These are phyloP conservation scores for Emys orbicularis DNA, from an alignment of 2,797 vertebrate genomes.

Conservation along the genomic window DNA sequence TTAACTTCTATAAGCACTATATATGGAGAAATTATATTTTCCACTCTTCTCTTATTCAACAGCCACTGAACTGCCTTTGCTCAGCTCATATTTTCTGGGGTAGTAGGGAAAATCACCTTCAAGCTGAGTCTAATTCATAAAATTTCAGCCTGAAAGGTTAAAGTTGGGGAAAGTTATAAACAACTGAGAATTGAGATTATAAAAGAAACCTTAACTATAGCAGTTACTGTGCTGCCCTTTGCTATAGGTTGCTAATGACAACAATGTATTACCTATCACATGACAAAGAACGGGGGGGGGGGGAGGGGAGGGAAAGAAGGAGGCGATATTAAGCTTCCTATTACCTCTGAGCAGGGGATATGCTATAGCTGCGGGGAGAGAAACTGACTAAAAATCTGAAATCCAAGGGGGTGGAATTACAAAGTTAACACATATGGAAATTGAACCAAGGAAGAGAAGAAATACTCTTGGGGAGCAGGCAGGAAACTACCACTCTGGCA, in stretches of 20 bases:
- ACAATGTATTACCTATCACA: background rate
- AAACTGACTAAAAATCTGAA: background rate
- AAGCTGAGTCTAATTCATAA: background rate
- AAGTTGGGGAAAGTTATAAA: background rate
- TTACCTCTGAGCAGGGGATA: background rate
- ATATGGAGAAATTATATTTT: background rate
- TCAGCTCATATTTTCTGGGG: background rate
- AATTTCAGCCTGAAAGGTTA: background rate
- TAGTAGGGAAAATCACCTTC: background rate
- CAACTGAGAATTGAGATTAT: background rate
- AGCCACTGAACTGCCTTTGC: background rate
- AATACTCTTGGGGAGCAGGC: background rate
- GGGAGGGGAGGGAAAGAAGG: background rate
- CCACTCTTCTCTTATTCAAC: background rate
- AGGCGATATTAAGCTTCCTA: background rate
- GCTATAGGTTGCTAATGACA: background rate
- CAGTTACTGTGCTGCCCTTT: background rate
- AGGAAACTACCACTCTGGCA: background rate
- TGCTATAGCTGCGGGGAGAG: background rate
- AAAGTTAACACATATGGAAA: background rate
- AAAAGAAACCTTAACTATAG: background rate
- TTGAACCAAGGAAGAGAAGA: background rate
- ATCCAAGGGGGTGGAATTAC: background rate
- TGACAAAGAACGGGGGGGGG: background rate
- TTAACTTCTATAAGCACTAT: background rate